phyloP scores from a whole-genome alignment of 2,113 vertebrate genomes.

The Rhynchomys soricoides region DNA sequence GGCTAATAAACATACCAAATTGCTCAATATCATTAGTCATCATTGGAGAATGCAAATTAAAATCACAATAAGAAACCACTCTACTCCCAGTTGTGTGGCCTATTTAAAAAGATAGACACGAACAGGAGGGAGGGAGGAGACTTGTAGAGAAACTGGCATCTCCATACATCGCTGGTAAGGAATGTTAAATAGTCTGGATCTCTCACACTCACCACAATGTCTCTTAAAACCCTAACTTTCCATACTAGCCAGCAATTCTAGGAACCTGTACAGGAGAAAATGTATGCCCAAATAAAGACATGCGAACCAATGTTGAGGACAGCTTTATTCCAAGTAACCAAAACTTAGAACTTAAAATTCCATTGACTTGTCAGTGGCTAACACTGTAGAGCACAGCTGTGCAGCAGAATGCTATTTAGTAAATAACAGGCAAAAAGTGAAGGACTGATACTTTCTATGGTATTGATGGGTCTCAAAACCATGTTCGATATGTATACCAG shows the following conservation, averaged over 20 bases:
- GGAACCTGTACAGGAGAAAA: background rate
- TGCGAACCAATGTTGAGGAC: background rate
- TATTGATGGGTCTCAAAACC: background rate
- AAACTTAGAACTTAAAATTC: background rate
- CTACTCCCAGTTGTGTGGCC: background rate
- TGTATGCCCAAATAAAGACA: background rate
- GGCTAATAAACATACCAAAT: slow-evolving; percentile 46
- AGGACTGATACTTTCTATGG: background rate
- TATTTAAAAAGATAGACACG: background rate
- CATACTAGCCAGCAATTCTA: background rate
- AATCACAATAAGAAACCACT: background rate
- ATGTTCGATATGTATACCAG: no score
- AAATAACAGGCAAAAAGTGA: background rate
- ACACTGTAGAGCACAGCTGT: background rate
- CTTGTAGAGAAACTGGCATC: background rate
- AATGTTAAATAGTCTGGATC: background rate
- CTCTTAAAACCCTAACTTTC: slow-evolving; percentile 29
- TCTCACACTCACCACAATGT: background rate
- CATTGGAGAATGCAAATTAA: slow-evolving; percentile 48
- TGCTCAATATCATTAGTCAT: slow-evolving; percentile 18
- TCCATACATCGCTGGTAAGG: background rate
- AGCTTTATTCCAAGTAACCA: background rate
- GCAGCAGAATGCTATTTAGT: background rate
- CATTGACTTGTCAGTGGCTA: background rate
- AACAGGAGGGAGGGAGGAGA: background rate